Evolutionary conservation across 2,888 invertebrate genomes (phyloP), one percentile per base, ranked within the genome.

Genomic region (Brachypalpus laphriformis): DNA sequence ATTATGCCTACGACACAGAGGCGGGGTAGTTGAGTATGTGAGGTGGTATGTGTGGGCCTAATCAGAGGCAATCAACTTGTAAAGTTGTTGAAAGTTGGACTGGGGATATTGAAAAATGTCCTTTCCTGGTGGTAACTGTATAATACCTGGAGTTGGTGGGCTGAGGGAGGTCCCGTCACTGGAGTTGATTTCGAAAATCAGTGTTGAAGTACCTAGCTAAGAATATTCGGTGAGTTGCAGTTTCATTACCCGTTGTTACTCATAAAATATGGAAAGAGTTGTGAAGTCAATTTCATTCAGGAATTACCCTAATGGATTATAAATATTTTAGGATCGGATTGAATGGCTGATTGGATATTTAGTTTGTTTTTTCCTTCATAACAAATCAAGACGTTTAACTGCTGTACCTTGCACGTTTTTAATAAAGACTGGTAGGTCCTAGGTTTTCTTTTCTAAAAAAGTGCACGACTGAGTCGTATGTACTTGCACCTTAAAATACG

Each of bases 11-110:
- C 42, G 8, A 9, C n/a, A 11, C 6, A 16, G 42, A 1, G 5
- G 1, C 8, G 5, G 14, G 57, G 22, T 11, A 20, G 22, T 22
- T 9, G 3, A n/a, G 25, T 6, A 1, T 31, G 18, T 11, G 20
- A n/a, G 31, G 3, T 11, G 1, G 8, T 57, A 37, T 20, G 49
- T 68, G 40, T 22, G 16, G 20, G 49, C 22, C 45, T 40, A 45
- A 40, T 28, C 34, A 49, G 63, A 72, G 65, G 78, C 65, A 78
- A 78, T 78, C 63, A 72, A 78, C 63, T 78, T 72, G 72, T 49
- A 49, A 80, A 45, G 66, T 72, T 66, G 65, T 56, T 66, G 74
- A 77, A 61, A 68, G 68, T 59, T 49, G 42, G 25, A 11, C 25
- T 5, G 7, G 49, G 22, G 51, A 57, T 61, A 61, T 68, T 76